Evolutionary conservation across 2,113 vertebrate genomes (phyloP).

Genomic region (Calidris pygmaea): DNA sequence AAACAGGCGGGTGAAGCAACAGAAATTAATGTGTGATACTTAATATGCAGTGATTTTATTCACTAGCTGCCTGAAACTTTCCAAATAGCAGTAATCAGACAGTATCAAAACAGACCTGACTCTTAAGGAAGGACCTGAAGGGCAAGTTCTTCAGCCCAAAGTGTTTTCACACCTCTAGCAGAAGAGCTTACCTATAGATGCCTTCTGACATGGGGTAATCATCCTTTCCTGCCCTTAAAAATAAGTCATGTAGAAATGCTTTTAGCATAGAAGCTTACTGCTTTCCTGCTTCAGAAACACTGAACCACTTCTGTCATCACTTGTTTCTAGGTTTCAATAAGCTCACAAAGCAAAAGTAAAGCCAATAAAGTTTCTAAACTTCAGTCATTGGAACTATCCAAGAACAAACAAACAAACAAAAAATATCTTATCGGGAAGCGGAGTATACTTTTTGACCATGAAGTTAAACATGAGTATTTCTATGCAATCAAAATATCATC

Average conservation of each 20-base stretch:
- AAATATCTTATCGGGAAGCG: neutral
- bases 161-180: neutral
- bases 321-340: neutral
- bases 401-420: neutral
- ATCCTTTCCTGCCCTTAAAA: neutral
- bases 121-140: neutral
- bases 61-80: neutral
- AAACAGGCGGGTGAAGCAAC: neutral
- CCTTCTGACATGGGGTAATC: neutral
- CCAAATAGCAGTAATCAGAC: neutral
- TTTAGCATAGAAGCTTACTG: neutral
- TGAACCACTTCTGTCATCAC: accelerated
- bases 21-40: neutral
- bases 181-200: neutral
- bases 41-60: neutral
- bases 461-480: neutral
- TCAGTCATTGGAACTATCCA: neutral
- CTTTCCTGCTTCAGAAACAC: neutral
- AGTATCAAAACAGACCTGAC: neutral
- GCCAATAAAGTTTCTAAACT: neutral
- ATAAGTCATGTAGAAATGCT: neutral
- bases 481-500: neutral
- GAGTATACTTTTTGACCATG: neutral
- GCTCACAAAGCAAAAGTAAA: neutral
- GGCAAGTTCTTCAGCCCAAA: neutral